Evolutionary conservation across 2,113 vertebrate genomes (phyloP), one percentile per base, ranked within the genome.

Genomic region (Sialia sialis): DNA sequence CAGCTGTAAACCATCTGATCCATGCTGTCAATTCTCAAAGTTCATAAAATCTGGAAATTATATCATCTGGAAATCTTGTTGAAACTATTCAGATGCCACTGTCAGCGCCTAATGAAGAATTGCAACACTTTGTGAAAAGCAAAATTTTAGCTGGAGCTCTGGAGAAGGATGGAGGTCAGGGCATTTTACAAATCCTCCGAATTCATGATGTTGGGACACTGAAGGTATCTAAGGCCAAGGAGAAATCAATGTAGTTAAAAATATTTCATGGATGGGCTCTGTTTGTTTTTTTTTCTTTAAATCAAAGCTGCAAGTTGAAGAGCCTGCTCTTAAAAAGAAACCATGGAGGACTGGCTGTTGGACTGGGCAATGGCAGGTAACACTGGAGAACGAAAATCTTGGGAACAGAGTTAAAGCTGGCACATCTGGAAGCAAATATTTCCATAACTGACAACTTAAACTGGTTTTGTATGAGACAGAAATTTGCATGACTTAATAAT

Each of bases 181-280:
- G 16, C 30, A 36, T 29, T 30, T 16, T 63, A 22, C 0, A 4
- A 10, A 4, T 17, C 29, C 36, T 43, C 43, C 78, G 73, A 93
- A 92, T 7, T 25, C 0, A 0, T 13, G 11, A 27, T 67, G 21
- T 1, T 49, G 27, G 23, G 46, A 68, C 27, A 52, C 20, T 64
- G 44, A 79, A 79, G 34, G 11, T 11, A 55, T 36, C 18, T 23
- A 20, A 83, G 67, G 8, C 6, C 21, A 80, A 77, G 11, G 25
- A 8, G 3, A 89, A 85, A 49, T 34, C 2, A 0, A 13, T 27
- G 30, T 69, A 13, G 4, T 9, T 79, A 64, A 69, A 69, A 77
- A 29, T 13, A 60, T 36, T 64, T 52, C 3, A 16, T 22, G 5
- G 16, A 11, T 10, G 7, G 4, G 4, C 12, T 16, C 0, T 43